Evolutionary conservation across 2,113 vertebrate species (phyloP).

Genomic region (Varanus komodoensis): DNA sequence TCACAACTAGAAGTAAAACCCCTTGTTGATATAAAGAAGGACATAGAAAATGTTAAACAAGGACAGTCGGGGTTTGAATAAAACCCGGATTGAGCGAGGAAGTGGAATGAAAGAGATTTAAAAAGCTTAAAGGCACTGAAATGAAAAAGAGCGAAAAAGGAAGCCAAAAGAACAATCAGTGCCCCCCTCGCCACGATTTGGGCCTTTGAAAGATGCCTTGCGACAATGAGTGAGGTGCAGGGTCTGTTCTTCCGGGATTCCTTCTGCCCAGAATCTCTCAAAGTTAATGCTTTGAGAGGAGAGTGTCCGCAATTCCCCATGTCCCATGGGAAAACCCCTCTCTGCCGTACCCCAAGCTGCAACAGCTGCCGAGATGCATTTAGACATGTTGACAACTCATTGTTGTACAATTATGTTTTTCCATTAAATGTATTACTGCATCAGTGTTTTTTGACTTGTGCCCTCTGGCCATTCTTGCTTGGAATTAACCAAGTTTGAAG

Average conservation of each 20-base stretch:
- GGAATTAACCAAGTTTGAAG: no score
- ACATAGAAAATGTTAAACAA: background rate
- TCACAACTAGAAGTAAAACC: background rate
- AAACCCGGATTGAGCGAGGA: no score
- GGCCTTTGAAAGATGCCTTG: background rate
- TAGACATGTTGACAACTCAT: background rate
- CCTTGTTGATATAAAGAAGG: background rate
- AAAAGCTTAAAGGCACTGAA: no score
- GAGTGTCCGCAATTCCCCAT: background rate
- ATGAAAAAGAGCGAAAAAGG: no score
- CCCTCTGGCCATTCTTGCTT: no score
- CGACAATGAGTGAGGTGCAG: background rate
- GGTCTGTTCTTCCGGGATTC: no score
- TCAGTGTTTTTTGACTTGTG: no score
- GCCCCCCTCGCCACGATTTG: no score
- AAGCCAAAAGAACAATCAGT: no score
- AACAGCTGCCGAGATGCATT: background rate
- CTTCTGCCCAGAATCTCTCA: background rate
- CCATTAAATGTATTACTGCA: background rate
- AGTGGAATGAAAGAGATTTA: no score
- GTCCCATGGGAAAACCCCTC: background rate
- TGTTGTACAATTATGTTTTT: background rate
- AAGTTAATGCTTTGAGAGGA: background rate
- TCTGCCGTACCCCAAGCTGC: background rate
- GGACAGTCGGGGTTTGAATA: no score